phyloP scores from a whole-genome alignment of 1,140 invertebrate genomes.

The Anastrepha ludens region DNA sequence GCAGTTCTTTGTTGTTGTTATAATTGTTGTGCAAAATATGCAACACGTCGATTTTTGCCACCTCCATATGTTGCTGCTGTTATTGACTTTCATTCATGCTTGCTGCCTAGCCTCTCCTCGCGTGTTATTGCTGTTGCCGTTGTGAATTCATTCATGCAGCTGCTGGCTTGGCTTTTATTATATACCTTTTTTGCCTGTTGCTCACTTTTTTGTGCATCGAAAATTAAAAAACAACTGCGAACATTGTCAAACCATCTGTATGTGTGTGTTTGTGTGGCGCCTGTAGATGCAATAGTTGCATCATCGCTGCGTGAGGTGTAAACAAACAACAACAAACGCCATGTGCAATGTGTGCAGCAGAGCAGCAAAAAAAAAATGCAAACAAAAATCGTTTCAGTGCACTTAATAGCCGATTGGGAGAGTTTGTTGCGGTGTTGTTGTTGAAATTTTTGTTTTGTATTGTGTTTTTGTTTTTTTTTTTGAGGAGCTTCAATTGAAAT shows the following conservation, averaged over 20 bases:
- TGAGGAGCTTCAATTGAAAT: conserved; percentile 2
- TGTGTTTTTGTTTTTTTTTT: conserved; percentile 6
- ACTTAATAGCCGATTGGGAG: conserved; percentile 14
- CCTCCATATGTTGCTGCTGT: background rate
- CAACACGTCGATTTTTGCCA: conserved; percentile 39
- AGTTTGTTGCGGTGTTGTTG: background rate
- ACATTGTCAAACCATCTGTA: background rate
- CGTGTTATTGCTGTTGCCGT: background rate
- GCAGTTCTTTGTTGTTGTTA: conserved; percentile 1
- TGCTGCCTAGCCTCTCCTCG: background rate
- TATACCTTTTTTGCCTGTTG: background rate
- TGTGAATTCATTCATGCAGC: conserved; percentile 46
- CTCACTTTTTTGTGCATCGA: background rate
- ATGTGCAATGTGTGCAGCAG: background rate
- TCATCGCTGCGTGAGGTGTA: conserved; percentile 43
- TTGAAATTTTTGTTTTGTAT: background rate
- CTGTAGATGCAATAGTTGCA: conserved; percentile 42
- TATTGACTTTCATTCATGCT: conserved; percentile 42
- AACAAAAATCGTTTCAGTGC: conserved; percentile 39
- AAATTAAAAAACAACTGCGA: background rate
- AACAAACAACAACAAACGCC: conserved; percentile 11
- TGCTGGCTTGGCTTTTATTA: background rate
- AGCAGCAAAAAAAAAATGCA: conserved; percentile 1
- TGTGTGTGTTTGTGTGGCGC: conserved; percentile 3
- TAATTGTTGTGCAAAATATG: conserved; percentile 7